phyloP scores from a whole-genome alignment of 1,140 invertebrate species.

The Drosophila lowei region DNA sequence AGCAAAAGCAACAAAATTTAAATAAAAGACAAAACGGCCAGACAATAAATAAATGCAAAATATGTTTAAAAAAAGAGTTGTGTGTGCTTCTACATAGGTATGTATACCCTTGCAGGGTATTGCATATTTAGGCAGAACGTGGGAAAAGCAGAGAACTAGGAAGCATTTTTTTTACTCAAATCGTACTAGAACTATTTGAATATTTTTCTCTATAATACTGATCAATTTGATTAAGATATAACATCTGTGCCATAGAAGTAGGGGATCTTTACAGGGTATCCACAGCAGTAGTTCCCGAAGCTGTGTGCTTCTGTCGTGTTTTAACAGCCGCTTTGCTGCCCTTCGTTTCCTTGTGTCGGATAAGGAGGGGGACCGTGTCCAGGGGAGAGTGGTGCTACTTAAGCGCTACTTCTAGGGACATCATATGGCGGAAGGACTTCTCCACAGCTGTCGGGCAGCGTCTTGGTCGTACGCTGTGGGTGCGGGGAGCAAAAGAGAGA shows the following conservation, averaged over 20 bases:
- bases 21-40: constrained; percentile 14
- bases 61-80: constrained; percentile 15
- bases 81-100: not conserved
- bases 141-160: no score
- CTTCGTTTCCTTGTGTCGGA: not conserved
- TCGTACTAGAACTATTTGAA: no score
- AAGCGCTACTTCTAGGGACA: not conserved
- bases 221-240: no score
- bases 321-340: constrained; percentile 1
- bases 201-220: no score
- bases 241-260: no score
- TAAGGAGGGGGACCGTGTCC: constrained; percentile 1
- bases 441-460: constrained; percentile 29
- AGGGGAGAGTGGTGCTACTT: constrained; percentile 2
- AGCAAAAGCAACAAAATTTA: constrained; percentile 18
- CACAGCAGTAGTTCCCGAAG: no score
- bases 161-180: no score
- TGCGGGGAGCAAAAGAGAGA: not conserved
- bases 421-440: constrained; percentile 41
- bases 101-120: not conserved
- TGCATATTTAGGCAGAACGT: no score
- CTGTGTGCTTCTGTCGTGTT: constrained; percentile 3
- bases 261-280: no score
- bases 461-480: not conserved
- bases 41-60: constrained; percentile 28